Evolutionary conservation across 2,113 vertebrate species (phyloP).

Genomic region (Rutilus rutilus): DNA sequence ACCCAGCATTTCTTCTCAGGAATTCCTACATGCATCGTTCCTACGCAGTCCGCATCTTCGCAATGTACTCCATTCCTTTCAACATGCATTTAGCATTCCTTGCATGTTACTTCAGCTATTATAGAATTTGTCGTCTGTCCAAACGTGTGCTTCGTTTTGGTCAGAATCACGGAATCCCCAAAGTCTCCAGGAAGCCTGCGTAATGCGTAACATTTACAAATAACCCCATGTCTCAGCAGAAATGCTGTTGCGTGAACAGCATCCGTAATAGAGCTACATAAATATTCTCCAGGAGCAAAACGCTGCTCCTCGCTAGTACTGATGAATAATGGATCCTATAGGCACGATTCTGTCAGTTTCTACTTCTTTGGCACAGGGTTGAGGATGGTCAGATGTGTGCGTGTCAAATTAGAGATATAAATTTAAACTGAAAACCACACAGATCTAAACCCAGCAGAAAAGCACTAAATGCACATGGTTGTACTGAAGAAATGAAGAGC

Average conservation of each 20-base stretch:
- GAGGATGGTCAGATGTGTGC: slow-evolving; percentile 10
- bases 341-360: slow-evolving; percentile 39
- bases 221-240: slow-evolving; percentile 18
- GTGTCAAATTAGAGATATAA: neutral
- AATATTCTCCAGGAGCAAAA: slow-evolving; percentile 43
- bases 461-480: neutral
- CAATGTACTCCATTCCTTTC: neutral
- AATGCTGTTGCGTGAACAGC: slow-evolving; percentile 27
- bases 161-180: slow-evolving; percentile 2
- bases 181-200: slow-evolving; percentile 17
- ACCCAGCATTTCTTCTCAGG: slow-evolving; percentile 16
- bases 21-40: neutral
- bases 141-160: neutral
- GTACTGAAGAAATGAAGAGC: neutral
- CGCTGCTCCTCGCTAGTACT: neutral
- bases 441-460: neutral
- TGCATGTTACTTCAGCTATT: slow-evolving; percentile 35
- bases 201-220: slow-evolving; percentile 44
- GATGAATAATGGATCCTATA: slow-evolving; percentile 53
- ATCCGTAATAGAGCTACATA: slow-evolving; percentile 28
- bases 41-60: neutral
- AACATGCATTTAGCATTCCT: slow-evolving; percentile 19
- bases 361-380: slow-evolving; percentile 14
- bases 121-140: slow-evolving; percentile 8
- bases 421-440: neutral